Base-by-base conservation (phyloP, 2,888 invertebrate species). In the Bhutanitis thaidina region DNA sequence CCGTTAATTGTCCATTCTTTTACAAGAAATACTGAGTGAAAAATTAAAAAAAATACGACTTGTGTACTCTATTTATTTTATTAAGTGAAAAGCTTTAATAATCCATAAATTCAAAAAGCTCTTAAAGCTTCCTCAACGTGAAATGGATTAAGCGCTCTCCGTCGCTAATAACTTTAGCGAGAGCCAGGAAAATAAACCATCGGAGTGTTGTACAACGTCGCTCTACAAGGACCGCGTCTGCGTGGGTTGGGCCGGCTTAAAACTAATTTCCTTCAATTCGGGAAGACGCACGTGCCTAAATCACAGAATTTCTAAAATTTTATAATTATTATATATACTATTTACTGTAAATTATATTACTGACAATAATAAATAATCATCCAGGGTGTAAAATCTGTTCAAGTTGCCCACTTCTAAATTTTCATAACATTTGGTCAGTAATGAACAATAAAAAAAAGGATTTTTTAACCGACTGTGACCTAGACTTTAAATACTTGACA, bases 71-170 rank as follows among this genome's bases (percentile, higher is more conserved):
- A 30, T 30, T 10, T 30, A 10, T 7, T 30, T 10, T 9, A 8
- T 25, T 15, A 35, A 20, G 10, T 34, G 16, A 34, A 43, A 34
- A 34, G n/a, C 12, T 12, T 34, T 40, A 13, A 40, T 13, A 25
- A 10, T 15, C 27, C 14, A 14, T 29, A n/a, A 45, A 38, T 27
- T 16, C 10, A 37, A 27, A 20, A 37, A 38, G 37, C 45, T 45
- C 29, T 29, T 45, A 45, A 38, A 45, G 13, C 37, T 30, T 32
- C 36, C 38, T 40, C 37, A 39, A 53, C 52, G 39, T 30, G 47
- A 49, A 38, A 40, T 44, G 53, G 56, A 57, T 61, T 59, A 59
- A 49, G 51, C 54, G 53, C 56, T 54, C 50, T 50, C 43, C 50
- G 36, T 45, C 40, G 51, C 51, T 57, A 59, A 57, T 59, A 56